phyloP scores from a whole-genome alignment of 2,113 vertebrate genomes.

The Melospiza georgiana region DNA sequence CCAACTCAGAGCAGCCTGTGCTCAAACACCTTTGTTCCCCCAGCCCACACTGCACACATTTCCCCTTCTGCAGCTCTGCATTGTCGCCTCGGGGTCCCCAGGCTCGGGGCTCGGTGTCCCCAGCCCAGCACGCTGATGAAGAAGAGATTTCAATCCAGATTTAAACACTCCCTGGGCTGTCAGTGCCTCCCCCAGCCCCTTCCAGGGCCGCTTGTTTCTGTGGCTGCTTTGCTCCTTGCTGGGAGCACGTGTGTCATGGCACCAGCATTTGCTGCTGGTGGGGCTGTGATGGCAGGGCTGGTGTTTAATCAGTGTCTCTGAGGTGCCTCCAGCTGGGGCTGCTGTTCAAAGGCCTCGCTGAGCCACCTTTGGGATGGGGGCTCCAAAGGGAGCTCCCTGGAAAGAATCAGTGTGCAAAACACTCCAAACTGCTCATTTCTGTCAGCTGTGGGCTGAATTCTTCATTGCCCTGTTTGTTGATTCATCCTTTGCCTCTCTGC shows the following conservation, averaged over 20 bases:
- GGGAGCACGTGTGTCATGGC: background rate
- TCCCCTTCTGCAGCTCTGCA: background rate
- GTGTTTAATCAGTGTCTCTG: background rate
- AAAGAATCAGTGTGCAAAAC: background rate
- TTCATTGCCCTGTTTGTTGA: background rate
- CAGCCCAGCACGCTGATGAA: background rate
- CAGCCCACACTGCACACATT: fast-evolving
- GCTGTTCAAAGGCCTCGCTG: background rate
- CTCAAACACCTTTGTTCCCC: background rate
- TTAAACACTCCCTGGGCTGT: background rate
- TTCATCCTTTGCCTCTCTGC: background rate
- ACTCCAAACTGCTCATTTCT: background rate
- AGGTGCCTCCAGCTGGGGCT: background rate
- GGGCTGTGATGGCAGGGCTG: background rate
- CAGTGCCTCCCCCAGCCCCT: background rate
- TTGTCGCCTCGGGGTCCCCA: fast-evolving
- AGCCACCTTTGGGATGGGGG: background rate
- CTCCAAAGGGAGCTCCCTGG: background rate
- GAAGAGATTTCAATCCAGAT: background rate
- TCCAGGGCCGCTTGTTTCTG: background rate
- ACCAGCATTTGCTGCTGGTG: background rate
- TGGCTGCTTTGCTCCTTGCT: background rate
- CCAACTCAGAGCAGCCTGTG: background rate
- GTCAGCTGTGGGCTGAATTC: background rate
- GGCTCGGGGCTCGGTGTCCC: too few relatives aligned